These are phyloP conservation scores for Tetrapedia diversipes DNA, from an alignment of 2,888 invertebrate genomes.

Conservation along the genomic window DNA sequence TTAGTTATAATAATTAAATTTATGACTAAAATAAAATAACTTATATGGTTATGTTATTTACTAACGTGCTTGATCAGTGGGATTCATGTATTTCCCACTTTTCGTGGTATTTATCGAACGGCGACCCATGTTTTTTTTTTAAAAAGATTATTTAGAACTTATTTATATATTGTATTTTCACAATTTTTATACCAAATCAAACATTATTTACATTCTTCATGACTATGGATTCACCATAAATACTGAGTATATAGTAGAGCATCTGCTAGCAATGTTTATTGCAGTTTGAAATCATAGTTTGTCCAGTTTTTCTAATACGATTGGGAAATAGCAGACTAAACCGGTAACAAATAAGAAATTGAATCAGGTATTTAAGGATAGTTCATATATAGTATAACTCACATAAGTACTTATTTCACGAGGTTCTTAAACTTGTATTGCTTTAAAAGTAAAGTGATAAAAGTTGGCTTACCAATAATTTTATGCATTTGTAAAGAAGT, in stretches of 20 bases:
- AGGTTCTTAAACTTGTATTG: not conserved
- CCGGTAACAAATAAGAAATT: conserved; percentile 1
- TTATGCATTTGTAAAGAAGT: not conserved
- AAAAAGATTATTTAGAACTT: conserved; percentile 20
- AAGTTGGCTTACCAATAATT: not conserved
- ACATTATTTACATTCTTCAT: conserved; percentile 55
- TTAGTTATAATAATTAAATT: conserved; percentile 18
- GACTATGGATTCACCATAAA: conserved; percentile 11
- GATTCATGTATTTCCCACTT: conserved; percentile 99
- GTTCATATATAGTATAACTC: not conserved
- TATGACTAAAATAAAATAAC: conserved; percentile 2
- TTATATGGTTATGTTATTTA: conserved; percentile 77
- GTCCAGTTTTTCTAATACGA: conserved; percentile 2
- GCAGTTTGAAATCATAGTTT: not conserved
- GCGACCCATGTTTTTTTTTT: conserved; percentile 90
- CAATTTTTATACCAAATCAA: conserved; percentile 25
- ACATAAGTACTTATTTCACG: not conserved
- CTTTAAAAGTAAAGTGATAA: no score
- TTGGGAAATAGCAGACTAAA: conserved; percentile 13
- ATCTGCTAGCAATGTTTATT: no score
- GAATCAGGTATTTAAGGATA: not conserved
- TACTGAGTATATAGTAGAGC: not conserved
- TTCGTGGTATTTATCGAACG: conserved; percentile 99
- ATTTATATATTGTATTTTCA: conserved; percentile 20
- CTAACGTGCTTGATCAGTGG: conserved; percentile 99